Evolutionary conservation across 2,113 vertebrate species (phyloP), one percentile per base, ranked within the genome.

Genomic region (Gallinago media): DNA sequence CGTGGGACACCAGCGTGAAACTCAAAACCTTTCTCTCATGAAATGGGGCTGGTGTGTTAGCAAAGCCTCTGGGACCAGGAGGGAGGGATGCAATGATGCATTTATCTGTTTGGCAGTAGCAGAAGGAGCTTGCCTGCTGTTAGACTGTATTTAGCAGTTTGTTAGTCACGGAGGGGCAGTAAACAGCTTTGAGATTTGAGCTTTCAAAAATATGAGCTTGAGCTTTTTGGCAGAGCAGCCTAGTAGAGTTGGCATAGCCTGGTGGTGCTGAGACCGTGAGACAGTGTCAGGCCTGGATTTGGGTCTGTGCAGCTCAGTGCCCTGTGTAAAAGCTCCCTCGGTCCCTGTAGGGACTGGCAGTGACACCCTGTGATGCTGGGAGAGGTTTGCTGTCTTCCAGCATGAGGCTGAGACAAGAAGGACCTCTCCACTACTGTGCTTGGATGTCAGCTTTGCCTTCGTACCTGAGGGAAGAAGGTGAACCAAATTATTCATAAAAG

Each of bases 311-410:
- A 47, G 29, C 34, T 42, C 55, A 3, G 12, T 36, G 50, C 14
- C 29, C 52, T 2, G 0, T 54, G 47, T 19, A 44, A n/a, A 20
- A 10, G n/a, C 23, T 58, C 52, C 19, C 61, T 52, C 1, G 2
- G 17, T 36, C 36, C 63, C n/a, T 1, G 1, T 2, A 1, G 68
- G 56, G 46, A 8, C 34, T 3, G 50, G 44, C 56, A 20, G 62
- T 31, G 56, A 27, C 0, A 1, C 23, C 27, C 56, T 16, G 44
- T 0, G 3, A 10, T 0, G 1, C 25, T 0, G 5, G 54, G 29
- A 66, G 44, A 17, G 62, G 50, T 34, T 56, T 72, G 59, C 22
- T 65, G 15, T 90, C 13, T 49, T 21, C 19, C 62, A 13, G 11
- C 14, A 0, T 1, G 3, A 58, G 15, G 38, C 27, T 0, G 2